These are phyloP conservation scores for Rhadinocentrus ornatus DNA, from an alignment of 2,797 vertebrate genomes.

Conservation along the genomic window DNA sequence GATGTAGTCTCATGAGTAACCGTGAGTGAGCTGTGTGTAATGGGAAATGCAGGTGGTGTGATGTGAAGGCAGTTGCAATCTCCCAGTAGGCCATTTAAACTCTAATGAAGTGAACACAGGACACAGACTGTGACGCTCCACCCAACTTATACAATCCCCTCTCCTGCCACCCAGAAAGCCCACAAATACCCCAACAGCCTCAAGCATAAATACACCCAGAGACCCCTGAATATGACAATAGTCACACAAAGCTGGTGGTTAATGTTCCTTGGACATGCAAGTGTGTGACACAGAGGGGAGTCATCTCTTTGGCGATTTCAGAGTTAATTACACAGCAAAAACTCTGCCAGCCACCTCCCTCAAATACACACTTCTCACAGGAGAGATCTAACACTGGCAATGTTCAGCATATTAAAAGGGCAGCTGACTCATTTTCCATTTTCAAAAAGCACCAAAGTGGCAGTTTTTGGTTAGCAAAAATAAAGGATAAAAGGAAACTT, in stretches of 20 bases:
- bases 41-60: conserved; percentile 83
- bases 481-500: conserved; percentile 10
- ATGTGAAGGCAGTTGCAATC: conserved; percentile 79
- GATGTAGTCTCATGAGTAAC: conserved; percentile 54
- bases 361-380: too few species aligned
- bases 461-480: conserved; percentile 22
- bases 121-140: conserved; percentile 81
- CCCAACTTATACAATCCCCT: conserved; percentile 45
- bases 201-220: conserved; percentile 53
- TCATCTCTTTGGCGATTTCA: conserved; percentile 65
- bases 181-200: conserved; percentile 31
- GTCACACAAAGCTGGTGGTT: conserved; percentile 52
- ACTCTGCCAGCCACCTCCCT: conserved; percentile 66
- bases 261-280: conserved; percentile 61
- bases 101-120: conserved; percentile 85
- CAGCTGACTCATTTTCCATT: conserved; percentile 64
- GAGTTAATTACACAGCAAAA: conserved; percentile 76
- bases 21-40: conserved; percentile 71
- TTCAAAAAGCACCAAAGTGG: conserved; percentile 35
- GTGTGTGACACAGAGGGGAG: conserved; percentile 50
- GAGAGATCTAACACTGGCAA: conserved; percentile 58
- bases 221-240: conserved; percentile 44
- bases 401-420: conserved; percentile 55
- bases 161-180: conserved; percentile 43
- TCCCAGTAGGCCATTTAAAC: conserved; percentile 81